phyloP scores from a whole-genome alignment of 2,888 invertebrate genomes.

The Callosobruchus maculatus region DNA sequence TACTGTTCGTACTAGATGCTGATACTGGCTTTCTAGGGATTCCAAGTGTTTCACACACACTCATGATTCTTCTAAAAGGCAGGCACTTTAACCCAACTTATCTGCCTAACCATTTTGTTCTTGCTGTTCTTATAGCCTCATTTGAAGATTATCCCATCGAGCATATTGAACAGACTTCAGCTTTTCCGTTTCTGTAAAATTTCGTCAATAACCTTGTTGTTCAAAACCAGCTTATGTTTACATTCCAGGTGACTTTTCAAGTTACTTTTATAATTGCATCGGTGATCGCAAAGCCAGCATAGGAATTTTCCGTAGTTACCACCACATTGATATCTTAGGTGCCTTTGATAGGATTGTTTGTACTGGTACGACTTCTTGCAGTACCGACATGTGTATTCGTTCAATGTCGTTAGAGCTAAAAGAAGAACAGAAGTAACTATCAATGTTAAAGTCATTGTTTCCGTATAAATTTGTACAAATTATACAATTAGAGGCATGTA shows the following conservation, averaged over 20 bases:
- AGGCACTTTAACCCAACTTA: too few species aligned
- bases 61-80: too few species aligned
- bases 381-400: not conserved
- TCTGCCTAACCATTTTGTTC: too few species aligned
- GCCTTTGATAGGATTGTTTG: constrained; percentile 11
- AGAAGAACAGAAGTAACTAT: not conserved
- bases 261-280: constrained; percentile 28
- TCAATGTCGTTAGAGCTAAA: not conserved
- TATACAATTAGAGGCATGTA: too few species aligned
- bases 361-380: constrained; percentile 16
- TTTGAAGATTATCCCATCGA: too few species aligned
- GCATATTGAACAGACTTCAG: not conserved
- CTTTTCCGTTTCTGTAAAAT: not conserved
- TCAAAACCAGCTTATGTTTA: constrained; percentile 19
- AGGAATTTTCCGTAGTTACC: constrained; percentile 18
- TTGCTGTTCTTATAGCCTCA: too few species aligned
- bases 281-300: constrained; percentile 23
- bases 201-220: not conserved
- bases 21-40: too few species aligned
- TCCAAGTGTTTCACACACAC: too few species aligned
- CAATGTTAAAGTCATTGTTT: not conserved
- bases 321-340: constrained; percentile 22
- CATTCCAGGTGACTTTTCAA: constrained; percentile 27
- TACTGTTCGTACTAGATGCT: too few species aligned
- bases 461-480: too few species aligned